Base-by-base conservation (phyloP, 2,888 invertebrate genomes). In the Deilephila porcellus region DNA sequence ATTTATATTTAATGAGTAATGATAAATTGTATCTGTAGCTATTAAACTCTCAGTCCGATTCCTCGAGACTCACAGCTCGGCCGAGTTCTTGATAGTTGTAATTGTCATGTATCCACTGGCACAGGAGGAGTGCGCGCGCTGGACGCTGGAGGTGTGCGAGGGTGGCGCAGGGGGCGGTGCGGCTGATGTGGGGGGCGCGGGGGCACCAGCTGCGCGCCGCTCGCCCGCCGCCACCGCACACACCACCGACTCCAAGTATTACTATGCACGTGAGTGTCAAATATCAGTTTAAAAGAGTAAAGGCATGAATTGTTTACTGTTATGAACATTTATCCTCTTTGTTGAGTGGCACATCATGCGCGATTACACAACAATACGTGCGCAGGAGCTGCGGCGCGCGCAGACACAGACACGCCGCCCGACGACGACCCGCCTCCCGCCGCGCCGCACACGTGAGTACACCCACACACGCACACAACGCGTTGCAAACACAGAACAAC, bases 51-150 rank as follows among this genome's bases (percentile, higher is more conserved):
- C 32, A 3, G 4, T 32, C 32, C 32, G 32, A 5, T 32, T 32
- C 32, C 32, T 5, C 32, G 32, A 32, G 32, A 5, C 25, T 25
- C 25, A 25, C 25, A 25, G 25, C 25, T 25, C 25, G 25, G 25
- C 25, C 25, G 25, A 25, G 25, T 25, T 25, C 25, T 1, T 25
- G 32, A 32, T 3, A 3, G 32, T 32, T 4, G 3, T 8, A 17
- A 5, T 7, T 5, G 0, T 17, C 1, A 60, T 62, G 29, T 14
- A 11, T 45, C 25, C 25, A 25, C 25, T 25, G 25, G 25, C 93
- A 71, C 86, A 91, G 89, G 91, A 91, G 79, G 92, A 91, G 82
- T 88, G 87, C 79, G 89, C 83, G 77, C 89, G 89, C 71, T 90
- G 90, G 88, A 84, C 82, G 73, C 71, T 81, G 32, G 86, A 85